phyloP scores from a whole-genome alignment of 2,888 invertebrate genomes.

The Tinea pellionella region DNA sequence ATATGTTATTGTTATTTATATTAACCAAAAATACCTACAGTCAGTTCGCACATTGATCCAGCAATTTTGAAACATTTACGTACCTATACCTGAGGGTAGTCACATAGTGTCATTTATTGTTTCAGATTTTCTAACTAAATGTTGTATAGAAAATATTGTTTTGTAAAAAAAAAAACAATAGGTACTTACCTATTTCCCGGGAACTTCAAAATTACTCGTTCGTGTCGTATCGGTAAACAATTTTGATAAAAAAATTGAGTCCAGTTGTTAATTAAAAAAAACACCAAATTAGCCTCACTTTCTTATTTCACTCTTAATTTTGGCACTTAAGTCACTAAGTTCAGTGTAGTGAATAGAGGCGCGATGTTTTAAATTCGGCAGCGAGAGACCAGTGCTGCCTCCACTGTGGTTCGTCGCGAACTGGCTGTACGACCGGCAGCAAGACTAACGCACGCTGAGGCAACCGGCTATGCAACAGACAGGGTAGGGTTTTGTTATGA shows the following conservation, averaged over 20 bases:
- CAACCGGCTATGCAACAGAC: constrained; percentile 15
- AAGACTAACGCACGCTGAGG: constrained; percentile 17
- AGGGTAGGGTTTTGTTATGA: not conserved
- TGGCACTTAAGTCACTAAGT: not conserved
- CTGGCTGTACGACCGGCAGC: constrained; percentile 28
- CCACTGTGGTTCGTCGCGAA: constrained; percentile 44
- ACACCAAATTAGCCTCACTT: not conserved
- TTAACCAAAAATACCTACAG: not conserved
- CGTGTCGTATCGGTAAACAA: not conserved
- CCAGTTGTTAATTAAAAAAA: not conserved
- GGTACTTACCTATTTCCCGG: not conserved
- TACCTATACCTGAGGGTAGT: not conserved
- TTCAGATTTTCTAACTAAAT: not conserved
- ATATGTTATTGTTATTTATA: not conserved
- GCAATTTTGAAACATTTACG: not conserved
- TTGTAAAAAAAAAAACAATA: not conserved
- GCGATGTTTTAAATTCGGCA: not conserved
- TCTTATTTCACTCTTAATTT: not conserved
- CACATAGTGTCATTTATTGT: not conserved
- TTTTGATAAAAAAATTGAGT: not conserved
- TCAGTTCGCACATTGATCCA: not conserved
- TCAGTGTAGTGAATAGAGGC: not conserved
- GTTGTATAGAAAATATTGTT: not conserved
- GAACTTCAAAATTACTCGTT: not conserved
- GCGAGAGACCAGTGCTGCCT: not conserved